phyloP scores from a whole-genome alignment of 2,113 vertebrate species.

The Illadopsis cleaveri region DNA sequence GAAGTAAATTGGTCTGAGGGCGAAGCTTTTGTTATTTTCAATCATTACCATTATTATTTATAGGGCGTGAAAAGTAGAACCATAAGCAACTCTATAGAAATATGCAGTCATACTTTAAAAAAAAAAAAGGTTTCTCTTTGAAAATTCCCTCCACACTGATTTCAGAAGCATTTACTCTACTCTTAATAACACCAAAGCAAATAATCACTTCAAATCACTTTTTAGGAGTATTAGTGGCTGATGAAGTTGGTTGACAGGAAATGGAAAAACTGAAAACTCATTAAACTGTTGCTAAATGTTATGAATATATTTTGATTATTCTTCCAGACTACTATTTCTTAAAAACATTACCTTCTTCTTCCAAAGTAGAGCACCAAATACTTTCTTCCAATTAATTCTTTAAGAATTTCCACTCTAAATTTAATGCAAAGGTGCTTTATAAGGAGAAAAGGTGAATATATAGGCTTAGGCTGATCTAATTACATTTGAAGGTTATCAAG shows the following conservation, averaged over 20 bases:
- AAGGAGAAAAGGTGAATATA: neutral
- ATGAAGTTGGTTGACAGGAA: neutral
- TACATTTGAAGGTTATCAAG: neutral
- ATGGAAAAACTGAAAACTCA: neutral
- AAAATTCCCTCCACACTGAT: neutral
- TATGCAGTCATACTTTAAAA: neutral
- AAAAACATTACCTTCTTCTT: neutral
- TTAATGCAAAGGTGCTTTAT: neutral
- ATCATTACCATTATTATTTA: conserved; percentile 31
- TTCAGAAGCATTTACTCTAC: neutral
- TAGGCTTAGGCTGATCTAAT: neutral
- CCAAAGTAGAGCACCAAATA: neutral
- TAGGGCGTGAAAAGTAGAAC: conserved; percentile 22
- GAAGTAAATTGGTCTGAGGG: conserved; percentile 21
- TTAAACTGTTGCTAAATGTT: neutral
- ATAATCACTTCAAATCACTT: neutral
- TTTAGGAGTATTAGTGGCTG: neutral
- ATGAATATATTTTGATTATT: neutral
- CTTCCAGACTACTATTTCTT: neutral
- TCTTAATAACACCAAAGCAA: neutral
- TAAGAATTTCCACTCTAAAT: neutral
- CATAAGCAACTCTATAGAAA: neutral
- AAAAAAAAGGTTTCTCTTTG: neutral
- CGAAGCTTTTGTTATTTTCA: conserved; percentile 35
- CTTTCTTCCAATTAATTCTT: neutral